phyloP scores from a whole-genome alignment of 2,888 invertebrate species.

The Agrilus cyanescens region DNA sequence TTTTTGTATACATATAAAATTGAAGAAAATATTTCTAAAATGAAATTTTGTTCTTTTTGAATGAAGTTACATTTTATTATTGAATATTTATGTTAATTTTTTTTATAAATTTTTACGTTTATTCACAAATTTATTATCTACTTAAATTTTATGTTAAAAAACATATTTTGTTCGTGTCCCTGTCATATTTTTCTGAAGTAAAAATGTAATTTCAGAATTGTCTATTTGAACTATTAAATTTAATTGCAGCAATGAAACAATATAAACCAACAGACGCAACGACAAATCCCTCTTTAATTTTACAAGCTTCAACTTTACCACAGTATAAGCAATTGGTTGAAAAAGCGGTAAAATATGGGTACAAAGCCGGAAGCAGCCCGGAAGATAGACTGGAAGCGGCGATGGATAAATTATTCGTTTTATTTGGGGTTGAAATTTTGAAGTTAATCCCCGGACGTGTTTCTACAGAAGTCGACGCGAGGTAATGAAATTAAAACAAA shows the following conservation, averaged over 20 bases:
- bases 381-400: slow-evolving; percentile 72
- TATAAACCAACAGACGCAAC: slow-evolving; percentile 99
- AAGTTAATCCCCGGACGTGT: slow-evolving; percentile 96
- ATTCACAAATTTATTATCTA: too few relatives aligned
- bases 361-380: slow-evolving; percentile 51
- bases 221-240: background rate
- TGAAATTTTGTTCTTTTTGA: too few relatives aligned
- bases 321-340: slow-evolving; percentile 83
- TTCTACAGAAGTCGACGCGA: slow-evolving; percentile 92
- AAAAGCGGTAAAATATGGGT: slow-evolving; percentile 82
- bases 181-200: background rate
- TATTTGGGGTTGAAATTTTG: slow-evolving; percentile 94
- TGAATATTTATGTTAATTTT: too few relatives aligned
- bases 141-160: too few relatives aligned
- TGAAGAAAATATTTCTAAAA: too few relatives aligned
- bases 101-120: too few relatives aligned
- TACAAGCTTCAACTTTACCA: slow-evolving; percentile 89
- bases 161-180: too few relatives aligned
- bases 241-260: slow-evolving; percentile 73
- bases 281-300: slow-evolving; percentile 94
- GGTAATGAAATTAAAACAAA: slow-evolving; percentile 38
- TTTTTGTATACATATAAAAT: too few relatives aligned
- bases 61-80: too few relatives aligned
- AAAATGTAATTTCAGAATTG: background rate
- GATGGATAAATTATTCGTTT: slow-evolving; percentile 86